Evolutionary conservation across 2,797 vertebrate species (phyloP), one percentile per base, ranked within the genome.

Genomic region (Acanthornis magna): DNA sequence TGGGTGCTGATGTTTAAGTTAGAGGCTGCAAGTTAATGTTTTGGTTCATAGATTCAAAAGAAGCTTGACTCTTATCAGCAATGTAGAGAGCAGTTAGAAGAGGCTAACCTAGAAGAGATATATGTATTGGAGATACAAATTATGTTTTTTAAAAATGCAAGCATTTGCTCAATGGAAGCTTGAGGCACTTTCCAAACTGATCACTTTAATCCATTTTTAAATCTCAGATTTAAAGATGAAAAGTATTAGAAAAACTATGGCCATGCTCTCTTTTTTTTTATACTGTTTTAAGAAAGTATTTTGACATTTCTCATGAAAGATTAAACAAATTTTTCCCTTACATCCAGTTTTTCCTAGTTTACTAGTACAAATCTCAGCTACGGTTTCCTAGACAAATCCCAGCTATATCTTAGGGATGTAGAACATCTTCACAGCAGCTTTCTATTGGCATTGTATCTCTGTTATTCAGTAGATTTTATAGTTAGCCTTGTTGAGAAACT

Each of bases 141-240:
- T 19, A 30, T 11, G 4, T 36, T 81, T 54, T 58, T 58, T 42
- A 57, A 68, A 57, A 61, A 30, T 11, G 8, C 32, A 20, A 77
- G 5, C 16, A 54, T 76, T 78, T 90, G 9, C 20, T 47, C 50
- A 60, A 5, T 19, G 19, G 34, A n/a, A 76, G 10, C 26, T 55
- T 61, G 65, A 78, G 23, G 53, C 20, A 14, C 47, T 74, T 81
- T 79, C 43, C 48, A 92, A 93, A 77, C 26, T 11, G 76, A 89
- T 94, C 68, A 68, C 32, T 96, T 95, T 42, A 78, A 55, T 71
- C 75, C 51, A n/a, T 63, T 91, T 93, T 86, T 61, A 93, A 74
- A 84, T 82, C 54, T 77, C 62, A 84, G 47, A 72, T 54, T 66
- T 66, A 72, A 78, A 42, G 21, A 65, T 71, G 60, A 79, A 77